These are phyloP conservation scores for Oxyura jamaicensis DNA, from an alignment of 2,113 vertebrate genomes.

Conservation along the genomic window DNA sequence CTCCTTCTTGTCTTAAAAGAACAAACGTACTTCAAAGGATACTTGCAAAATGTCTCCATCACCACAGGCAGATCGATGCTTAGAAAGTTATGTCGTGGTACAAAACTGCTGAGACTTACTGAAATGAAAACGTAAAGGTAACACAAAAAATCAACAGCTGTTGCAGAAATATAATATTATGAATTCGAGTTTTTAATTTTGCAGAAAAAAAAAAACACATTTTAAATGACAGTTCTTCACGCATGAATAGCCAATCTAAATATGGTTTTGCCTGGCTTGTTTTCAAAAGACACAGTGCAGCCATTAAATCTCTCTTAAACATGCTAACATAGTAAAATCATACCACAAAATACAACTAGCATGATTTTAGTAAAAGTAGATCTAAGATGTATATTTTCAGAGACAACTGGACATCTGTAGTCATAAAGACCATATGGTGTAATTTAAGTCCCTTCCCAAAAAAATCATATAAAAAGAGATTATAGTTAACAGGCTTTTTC, in stretches of 20 bases:
- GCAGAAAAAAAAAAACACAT: neutral
- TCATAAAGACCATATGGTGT: neutral
- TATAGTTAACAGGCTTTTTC: neutral
- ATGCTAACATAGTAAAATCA: neutral
- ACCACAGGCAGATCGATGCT: constrained; percentile 91
- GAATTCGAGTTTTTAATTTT: neutral
- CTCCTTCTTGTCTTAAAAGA: constrained; percentile 21
- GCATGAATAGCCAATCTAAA: neutral
- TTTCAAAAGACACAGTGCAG: neutral
- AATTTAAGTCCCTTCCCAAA: constrained; percentile 5
- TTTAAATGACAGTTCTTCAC: neutral
- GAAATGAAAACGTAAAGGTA: constrained; percentile 47
- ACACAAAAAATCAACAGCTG: constrained; percentile 5
- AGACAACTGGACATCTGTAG: neutral
- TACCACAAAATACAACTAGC: neutral
- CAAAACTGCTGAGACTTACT: constrained; percentile 97
- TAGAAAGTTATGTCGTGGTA: constrained; percentile 92
- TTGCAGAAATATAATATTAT: neutral
- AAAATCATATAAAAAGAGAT: neutral
- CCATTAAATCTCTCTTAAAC: neutral
- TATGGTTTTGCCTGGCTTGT: neutral
- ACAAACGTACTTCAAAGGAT: constrained; percentile 84
- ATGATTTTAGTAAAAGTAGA: neutral
- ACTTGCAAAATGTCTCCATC: constrained; percentile 98
- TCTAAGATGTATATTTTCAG: neutral